Evolutionary conservation across 2,888 invertebrate genomes (phyloP).

Genomic region (Ptycholaimellus sp.): DNA sequence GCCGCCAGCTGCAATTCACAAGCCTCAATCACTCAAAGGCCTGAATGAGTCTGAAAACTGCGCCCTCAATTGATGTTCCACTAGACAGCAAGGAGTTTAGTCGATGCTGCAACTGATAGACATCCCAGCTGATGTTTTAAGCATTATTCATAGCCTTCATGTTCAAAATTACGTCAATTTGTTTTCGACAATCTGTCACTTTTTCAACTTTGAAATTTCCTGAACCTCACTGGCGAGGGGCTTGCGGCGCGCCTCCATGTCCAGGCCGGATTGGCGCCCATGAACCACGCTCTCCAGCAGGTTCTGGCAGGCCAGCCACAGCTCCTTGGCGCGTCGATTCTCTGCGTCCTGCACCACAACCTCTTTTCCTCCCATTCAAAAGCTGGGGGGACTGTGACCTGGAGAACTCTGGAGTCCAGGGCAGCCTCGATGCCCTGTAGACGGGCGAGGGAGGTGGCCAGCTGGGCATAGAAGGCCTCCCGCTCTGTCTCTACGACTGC

Average conservation of each 20-base stretch:
- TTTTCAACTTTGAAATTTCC: too few relatives aligned
- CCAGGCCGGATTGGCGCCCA: constrained; percentile 28
- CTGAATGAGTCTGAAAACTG: too few relatives aligned
- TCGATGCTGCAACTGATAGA: too few relatives aligned
- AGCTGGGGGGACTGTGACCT: constrained; percentile 36
- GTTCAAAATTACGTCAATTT: not conserved
- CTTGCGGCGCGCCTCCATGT: constrained; percentile 18
- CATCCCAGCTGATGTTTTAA: too few relatives aligned
- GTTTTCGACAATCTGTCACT: not conserved
- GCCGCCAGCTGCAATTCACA: constrained; percentile 45
- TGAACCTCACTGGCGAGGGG: constrained; percentile 18
- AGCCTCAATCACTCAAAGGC: too few relatives aligned
- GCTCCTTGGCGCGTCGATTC: constrained; percentile 43
- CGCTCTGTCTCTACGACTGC: constrained; percentile 41
- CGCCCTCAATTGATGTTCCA: too few relatives aligned
- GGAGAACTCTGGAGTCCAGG: constrained; percentile 33
- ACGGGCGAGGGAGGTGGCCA: constrained; percentile 47
- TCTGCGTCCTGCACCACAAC: constrained; percentile 27
- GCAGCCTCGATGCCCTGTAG: constrained; percentile 52
- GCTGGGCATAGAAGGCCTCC: constrained; percentile 42
- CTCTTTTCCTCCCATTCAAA: too few relatives aligned
- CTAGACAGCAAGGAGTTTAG: too few relatives aligned
- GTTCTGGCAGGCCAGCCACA: constrained; percentile 80
- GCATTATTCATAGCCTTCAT: too few relatives aligned
- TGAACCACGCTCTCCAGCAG: constrained; percentile 45